Evolutionary conservation across 1,140 invertebrate species (phyloP).

Genomic region (Meteorus sp.): DNA sequence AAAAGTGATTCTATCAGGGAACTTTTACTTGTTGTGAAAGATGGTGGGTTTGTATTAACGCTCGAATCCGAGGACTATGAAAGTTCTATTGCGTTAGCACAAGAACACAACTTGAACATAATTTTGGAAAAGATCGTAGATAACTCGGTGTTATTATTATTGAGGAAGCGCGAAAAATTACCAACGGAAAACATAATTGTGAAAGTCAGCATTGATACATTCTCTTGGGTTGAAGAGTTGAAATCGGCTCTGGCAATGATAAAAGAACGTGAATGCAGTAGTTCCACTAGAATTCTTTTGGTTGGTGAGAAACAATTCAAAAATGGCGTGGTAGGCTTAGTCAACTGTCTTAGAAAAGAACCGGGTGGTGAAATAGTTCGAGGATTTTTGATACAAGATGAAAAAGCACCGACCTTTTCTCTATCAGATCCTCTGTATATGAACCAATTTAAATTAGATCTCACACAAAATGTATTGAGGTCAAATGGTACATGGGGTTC

Average conservation of each 20-base stretch:
- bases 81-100: conserved; percentile 28
- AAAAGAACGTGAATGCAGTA: conserved; percentile 35
- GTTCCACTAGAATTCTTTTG: conserved; percentile 55
- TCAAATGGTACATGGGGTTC: conserved; percentile 75
- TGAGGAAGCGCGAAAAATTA: conserved; percentile 43
- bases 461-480: conserved; percentile 76
- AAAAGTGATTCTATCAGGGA: conserved; percentile 35
- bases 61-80: conserved; percentile 44
- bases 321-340: conserved; percentile 83
- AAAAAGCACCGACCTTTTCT: conserved; percentile 67
- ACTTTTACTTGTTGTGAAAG: conserved; percentile 40
- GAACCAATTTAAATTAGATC: conserved; percentile 69
- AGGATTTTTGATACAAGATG: conserved; percentile 68
- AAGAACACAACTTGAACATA: conserved; percentile 39
- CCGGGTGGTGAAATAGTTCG: conserved; percentile 66
- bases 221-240: conserved; percentile 60
- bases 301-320: conserved; percentile 65
- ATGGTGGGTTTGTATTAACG: conserved; percentile 59
- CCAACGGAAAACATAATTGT: conserved; percentile 41
- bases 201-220: conserved; percentile 46
- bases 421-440: conserved; percentile 66
- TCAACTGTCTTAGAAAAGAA: conserved; percentile 74
- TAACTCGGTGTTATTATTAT: conserved; percentile 38
- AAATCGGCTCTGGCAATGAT: conserved; percentile 61
- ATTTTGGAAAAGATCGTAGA: conserved; percentile 43